Evolutionary conservation across 1,140 invertebrate species (phyloP).

Genomic region (Scaptomyza pallida): DNA sequence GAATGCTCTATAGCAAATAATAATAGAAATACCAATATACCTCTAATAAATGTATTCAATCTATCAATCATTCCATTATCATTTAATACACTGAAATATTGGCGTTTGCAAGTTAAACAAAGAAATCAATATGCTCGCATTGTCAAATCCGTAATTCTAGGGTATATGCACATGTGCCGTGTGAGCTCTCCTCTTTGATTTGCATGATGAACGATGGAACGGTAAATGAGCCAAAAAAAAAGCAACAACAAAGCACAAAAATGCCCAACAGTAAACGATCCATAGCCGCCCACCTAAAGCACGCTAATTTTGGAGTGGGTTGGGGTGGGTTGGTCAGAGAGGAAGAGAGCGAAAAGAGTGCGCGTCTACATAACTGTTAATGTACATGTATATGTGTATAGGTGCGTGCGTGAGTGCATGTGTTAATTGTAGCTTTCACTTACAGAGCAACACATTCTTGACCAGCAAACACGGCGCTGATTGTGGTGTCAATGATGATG

Average conservation of each 20-base stretch:
- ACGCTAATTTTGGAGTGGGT: not conserved
- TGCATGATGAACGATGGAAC: constrained; percentile 37
- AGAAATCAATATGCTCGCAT: not conserved
- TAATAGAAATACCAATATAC: too few species aligned
- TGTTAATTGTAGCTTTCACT: constrained; percentile 48
- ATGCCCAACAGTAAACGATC: constrained; percentile 29
- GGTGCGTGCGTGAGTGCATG: constrained; percentile 1
- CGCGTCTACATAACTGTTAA: not conserved
- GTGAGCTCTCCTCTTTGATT: constrained; percentile 15
- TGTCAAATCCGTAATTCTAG: not conserved
- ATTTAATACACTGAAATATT: too few species aligned
- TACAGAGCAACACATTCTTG: constrained; percentile 69
- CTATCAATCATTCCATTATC: too few species aligned
- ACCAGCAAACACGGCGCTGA: constrained; percentile 45
- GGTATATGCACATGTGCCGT: constrained; percentile 29
- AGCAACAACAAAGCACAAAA: too few species aligned
- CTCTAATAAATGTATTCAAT: too few species aligned
- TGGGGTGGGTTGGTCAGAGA: too few species aligned
- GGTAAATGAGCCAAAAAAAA: constrained; percentile 4
- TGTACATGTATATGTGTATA: not conserved
- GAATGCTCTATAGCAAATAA: too few species aligned
- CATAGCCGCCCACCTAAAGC: constrained; percentile 25
- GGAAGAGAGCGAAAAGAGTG: not conserved
- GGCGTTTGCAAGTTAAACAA: too few species aligned
- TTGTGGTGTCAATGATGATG: constrained; percentile 25